Conservation (phyloP, 2,113 vertebrate species). For the Bungarus multicinctus region DNA sequence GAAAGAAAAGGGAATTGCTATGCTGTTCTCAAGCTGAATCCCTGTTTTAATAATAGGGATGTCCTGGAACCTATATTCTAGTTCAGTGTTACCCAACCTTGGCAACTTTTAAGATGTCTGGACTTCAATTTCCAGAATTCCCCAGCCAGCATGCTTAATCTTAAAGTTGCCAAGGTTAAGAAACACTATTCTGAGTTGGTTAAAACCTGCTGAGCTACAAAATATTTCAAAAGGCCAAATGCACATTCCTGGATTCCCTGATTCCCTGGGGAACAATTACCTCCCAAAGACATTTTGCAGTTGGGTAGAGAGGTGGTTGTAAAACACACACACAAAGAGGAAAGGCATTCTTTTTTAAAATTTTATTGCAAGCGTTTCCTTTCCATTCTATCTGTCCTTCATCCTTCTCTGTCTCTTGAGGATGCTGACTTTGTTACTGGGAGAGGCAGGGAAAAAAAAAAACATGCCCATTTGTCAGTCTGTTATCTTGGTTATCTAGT, state of each 20-base stretch:
- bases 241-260: background rate
- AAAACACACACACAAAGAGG: background rate
- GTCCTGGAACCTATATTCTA: constrained; percentile 15
- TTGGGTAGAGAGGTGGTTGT: background rate
- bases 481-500: background rate
- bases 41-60: background rate
- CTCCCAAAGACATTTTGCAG: background rate
- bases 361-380: background rate
- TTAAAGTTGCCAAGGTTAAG: background rate
- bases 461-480: background rate
- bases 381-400: background rate
- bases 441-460: background rate
- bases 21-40: constrained; percentile 4
- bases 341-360: background rate
- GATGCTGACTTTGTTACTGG: background rate
- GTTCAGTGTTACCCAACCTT: background rate
- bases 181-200: background rate
- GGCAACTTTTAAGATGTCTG: background rate
- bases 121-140: background rate
- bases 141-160: background rate
- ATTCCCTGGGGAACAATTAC: background rate
- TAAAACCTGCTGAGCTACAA: background rate
- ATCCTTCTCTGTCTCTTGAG: background rate
- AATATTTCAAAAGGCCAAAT: constrained; percentile 5
- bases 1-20: background rate